Percentiles rank a stretch among this genome's conserved stretches.
These are phyloP conservation scores for Mesodorylaimus sp. DNA, from an alignment of 2,888 invertebrate genomes.

Conservation along the genomic window DNA sequence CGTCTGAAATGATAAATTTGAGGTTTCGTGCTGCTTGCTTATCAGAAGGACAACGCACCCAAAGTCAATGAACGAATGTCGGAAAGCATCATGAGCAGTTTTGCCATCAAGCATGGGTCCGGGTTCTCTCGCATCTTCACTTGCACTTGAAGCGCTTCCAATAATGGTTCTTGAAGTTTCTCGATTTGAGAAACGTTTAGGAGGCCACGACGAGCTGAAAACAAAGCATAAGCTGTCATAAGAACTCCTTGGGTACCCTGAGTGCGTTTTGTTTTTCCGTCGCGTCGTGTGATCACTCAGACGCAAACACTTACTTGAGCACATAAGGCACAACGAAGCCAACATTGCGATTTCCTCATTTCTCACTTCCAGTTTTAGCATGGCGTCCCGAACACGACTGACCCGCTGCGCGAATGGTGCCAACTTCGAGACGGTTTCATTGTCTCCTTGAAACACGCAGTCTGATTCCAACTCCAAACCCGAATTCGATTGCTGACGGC, in stretches of 20 bases:
- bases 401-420: neutral
- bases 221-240: too few relatives aligned
- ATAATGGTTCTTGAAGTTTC: conserved; percentile 6
- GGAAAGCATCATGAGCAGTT: conserved; percentile 10
- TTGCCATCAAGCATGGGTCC: conserved; percentile 7
- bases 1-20: too few relatives aligned
- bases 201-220: conserved; percentile 5
- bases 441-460: neutral
- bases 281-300: neutral
- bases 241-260: too few relatives aligned
- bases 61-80: conserved; percentile 5
- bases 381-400: neutral
- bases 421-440: neutral
- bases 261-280: too few relatives aligned
- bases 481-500: neutral
- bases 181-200: neutral
- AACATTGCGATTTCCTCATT: conserved; percentile 10
- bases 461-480: neutral
- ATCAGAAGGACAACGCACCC: too few relatives aligned
- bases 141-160: conserved; percentile 7
- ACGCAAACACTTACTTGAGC: conserved; percentile 5
- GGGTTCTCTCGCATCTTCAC: neutral
- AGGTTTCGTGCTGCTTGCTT: too few relatives aligned
- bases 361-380: neutral
- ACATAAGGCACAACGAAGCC: conserved; percentile 7